phyloP scores from a whole-genome alignment of 92 coral and sea anemone genomes.

The Paragorgia papillata region DNA sequence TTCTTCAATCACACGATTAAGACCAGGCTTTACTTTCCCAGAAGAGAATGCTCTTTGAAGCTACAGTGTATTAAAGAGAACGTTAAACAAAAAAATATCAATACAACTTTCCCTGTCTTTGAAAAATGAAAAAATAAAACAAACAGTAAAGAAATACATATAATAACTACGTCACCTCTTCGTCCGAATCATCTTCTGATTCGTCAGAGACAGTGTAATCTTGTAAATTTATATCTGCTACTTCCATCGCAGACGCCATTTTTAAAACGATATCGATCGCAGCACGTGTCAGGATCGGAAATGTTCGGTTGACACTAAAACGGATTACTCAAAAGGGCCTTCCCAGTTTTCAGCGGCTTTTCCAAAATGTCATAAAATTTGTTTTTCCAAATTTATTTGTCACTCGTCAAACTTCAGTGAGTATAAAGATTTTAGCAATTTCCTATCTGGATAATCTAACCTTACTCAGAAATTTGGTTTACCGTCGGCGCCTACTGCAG shows the following conservation, averaged over 20 bases:
- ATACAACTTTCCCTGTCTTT: background rate
- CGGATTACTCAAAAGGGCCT: too few species aligned
- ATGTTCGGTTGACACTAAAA: background rate
- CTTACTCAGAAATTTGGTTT: too few species aligned
- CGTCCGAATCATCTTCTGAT: conserved; percentile 73
- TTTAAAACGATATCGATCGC: background rate
- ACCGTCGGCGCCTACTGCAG: too few species aligned
- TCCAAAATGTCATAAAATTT: too few species aligned
- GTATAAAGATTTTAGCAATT: too few species aligned
- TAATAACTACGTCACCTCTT: conserved; percentile 55
- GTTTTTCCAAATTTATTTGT: too few species aligned
- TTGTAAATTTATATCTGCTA: too few species aligned
- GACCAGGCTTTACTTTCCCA: conserved; percentile 85
- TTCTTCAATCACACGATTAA: conserved; percentile 70
- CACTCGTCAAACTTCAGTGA: too few species aligned
- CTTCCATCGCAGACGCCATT: conserved; percentile 67
- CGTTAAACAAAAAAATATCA: background rate
- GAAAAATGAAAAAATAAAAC: background rate
- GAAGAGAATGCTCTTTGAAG: conserved; percentile 81
- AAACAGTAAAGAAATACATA: background rate
- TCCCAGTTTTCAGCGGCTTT: too few species aligned
- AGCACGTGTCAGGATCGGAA: conserved; percentile 1
- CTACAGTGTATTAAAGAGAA: conserved; percentile 49
- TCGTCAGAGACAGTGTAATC: conserved; percentile 56
- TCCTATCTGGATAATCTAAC: too few species aligned